Base-by-base conservation (phyloP, 35 echinoderm and acorn worm genomes). In the Lytechinus pictus region DNA sequence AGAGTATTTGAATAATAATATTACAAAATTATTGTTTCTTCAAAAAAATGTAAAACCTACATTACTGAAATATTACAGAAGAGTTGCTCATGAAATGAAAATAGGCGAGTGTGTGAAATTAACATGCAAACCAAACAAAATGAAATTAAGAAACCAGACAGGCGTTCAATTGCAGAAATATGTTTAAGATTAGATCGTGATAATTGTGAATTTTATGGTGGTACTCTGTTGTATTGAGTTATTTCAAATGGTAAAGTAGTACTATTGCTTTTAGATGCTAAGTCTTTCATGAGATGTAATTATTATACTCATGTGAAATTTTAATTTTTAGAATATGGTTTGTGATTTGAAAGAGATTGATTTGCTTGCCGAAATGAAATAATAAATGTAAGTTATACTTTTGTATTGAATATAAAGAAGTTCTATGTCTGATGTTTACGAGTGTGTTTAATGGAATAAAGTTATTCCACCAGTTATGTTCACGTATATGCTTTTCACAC, bases 311-410 rank as follows among this genome's bases (percentile, higher is more conserved):
- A 79, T 79, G 66, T 79, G 66, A 79, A 79, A 79, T 79, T 24
- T 79, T 79, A 19, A 16, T 19, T 60, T 24, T 79, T 79, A 79
- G 66, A 79, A 24, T 79, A n/a, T 16, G 19, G n/a, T 24, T 7
- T 79, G 14, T 71, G 8, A 57, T 71, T 13, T 79, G n/a, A 79
- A 79, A 79, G 8, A 79, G 66, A 79, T n/a, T 79, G n/a, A n/a
- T 79, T 79, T 79, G 66, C 66, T 79, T 79, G 66, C 66, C 66
- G 16, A n/a, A 79, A 19, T n/a, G 66, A 79, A 79, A 79, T 79
- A 79, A 79, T 79, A 79, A 79, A 71, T 19, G 66, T 79, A 79
- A 72, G 61, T 79, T 79, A 79, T 79, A 79, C 66, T 79, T 79
- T 79, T 79, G 4, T 79, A 79, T 79, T n/a, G 66, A 79, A 79